Percentiles rank a stretch among this genome's conserved stretches.
Evolutionary conservation across 1,140 invertebrate genomes (phyloP).

Genomic region (Mercenaria mercenaria): DNA sequence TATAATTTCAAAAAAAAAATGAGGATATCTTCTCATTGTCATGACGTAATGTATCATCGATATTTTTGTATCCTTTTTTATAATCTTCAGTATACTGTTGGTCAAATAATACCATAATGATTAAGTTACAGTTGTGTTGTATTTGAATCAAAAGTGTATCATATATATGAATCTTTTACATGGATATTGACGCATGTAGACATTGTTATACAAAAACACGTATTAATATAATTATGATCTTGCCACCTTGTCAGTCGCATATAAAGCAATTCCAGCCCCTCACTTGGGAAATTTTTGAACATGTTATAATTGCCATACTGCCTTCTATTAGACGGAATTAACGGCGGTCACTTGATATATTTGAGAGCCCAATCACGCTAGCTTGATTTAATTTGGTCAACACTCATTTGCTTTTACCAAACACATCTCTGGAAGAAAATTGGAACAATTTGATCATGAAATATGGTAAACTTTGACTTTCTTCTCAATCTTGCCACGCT

Average conservation of each 20-base stretch:
- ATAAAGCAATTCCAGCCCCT: background rate
- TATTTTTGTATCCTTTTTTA: no score
- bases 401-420: constrained; percentile 9
- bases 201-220: no score
- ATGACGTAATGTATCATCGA: no score
- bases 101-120: no score
- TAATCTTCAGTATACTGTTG: no score
- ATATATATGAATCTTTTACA: no score
- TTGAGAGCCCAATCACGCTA: background rate
- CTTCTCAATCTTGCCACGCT: background rate
- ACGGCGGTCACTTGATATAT: background rate
- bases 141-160: no score
- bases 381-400: constrained; percentile 26
- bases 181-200: no score
- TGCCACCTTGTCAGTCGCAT: background rate
- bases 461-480: background rate
- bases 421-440: constrained; percentile 16
- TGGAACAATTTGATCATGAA: constrained; percentile 29
- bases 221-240: background rate
- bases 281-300: background rate
- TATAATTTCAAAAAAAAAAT: no score
- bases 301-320: background rate
- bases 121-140: no score
- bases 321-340: constrained; percentile 22
- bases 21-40: no score